These are phyloP conservation scores for Acrocera orbiculus DNA, from an alignment of 2,888 invertebrate genomes.

Conservation along the genomic window DNA sequence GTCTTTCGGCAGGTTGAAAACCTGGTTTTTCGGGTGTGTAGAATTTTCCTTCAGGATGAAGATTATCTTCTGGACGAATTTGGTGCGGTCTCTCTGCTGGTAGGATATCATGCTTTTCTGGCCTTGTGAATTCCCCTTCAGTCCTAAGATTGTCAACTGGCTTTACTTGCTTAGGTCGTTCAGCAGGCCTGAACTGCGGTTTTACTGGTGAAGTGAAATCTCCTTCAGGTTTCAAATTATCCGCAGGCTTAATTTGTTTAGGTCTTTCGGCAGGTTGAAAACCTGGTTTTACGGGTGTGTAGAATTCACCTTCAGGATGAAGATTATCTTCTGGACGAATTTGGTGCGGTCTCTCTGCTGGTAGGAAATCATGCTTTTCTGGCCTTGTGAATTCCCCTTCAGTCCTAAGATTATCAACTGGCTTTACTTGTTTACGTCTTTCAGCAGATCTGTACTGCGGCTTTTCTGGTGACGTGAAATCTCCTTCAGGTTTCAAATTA, in stretches of 20 bases:
- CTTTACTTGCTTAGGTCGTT: conserved; percentile 14
- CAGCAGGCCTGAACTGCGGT: conserved; percentile 7
- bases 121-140: conserved; percentile 37
- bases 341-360: conserved; percentile 35
- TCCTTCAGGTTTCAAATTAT: conserved; percentile 37
- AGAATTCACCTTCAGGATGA: conserved; percentile 32
- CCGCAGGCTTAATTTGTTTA: conserved; percentile 32
- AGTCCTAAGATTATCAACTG: conserved; percentile 34
- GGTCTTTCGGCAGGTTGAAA: conserved; percentile 24
- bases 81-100: conserved; percentile 34
- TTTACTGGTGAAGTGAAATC: conserved; percentile 17
- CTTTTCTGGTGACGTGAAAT: conserved; percentile 27
- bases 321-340: conserved; percentile 33
- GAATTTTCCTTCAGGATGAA: conserved; percentile 36
- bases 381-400: conserved; percentile 29
- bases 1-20: conserved; percentile 35
- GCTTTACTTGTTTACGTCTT: conserved; percentile 20
- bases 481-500: conserved; percentile 36
- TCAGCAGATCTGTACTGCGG: conserved; percentile 23
- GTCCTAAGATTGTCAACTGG: conserved; percentile 32
- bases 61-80: conserved; percentile 34
- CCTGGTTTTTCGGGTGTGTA: conserved; percentile 29
- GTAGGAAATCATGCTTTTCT: conserved; percentile 26
- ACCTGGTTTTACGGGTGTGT: conserved; percentile 26
- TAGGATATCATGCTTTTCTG: conserved; percentile 27